A percentile compares a stretch with the other conserved stretches of the same genome.
phyloP scores from a whole-genome alignment of 2,113 vertebrate species.

The Phasianus colchicus region DNA sequence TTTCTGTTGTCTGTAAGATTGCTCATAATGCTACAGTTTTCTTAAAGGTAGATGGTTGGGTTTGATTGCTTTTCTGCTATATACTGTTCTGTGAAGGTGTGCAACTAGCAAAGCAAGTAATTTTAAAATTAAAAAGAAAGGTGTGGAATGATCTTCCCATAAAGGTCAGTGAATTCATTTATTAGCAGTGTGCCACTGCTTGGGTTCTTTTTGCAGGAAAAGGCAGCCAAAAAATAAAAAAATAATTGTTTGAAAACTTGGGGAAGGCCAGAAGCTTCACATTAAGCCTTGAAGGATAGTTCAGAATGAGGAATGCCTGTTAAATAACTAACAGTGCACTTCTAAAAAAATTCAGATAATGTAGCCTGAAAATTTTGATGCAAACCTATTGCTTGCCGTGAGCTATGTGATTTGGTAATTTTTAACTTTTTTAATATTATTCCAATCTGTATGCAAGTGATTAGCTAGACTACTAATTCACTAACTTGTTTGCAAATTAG shows the following conservation, averaged over 20 bases:
- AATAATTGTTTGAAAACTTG: not conserved
- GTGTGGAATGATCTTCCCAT: not conserved
- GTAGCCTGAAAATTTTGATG: not conserved
- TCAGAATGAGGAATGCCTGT: not conserved
- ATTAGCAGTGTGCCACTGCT: accelerated
- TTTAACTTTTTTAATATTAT: not conserved
- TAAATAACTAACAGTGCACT: not conserved
- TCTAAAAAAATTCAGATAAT: not conserved
- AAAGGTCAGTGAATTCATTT: not conserved
- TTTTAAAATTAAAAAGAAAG: not conserved
- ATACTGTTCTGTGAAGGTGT: not conserved
- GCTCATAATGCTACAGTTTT: not conserved
- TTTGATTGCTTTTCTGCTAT: not conserved
- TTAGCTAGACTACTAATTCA: not conserved
- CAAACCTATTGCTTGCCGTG: not conserved
- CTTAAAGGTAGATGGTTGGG: accelerated
- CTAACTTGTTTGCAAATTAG: not conserved
- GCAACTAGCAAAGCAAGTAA: not conserved
- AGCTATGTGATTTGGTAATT: not conserved
- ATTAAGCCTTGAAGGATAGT: not conserved
- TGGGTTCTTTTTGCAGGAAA: not conserved
- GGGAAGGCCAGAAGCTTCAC: not conserved
- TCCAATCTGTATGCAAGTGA: not conserved
- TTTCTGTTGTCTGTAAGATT: not conserved
- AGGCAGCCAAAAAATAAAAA: not conserved